Percentiles rank a stretch among this genome's conserved stretches.
phyloP scores from a whole-genome alignment of 1,140 invertebrate genomes.

The Drosophila santomea region DNA sequence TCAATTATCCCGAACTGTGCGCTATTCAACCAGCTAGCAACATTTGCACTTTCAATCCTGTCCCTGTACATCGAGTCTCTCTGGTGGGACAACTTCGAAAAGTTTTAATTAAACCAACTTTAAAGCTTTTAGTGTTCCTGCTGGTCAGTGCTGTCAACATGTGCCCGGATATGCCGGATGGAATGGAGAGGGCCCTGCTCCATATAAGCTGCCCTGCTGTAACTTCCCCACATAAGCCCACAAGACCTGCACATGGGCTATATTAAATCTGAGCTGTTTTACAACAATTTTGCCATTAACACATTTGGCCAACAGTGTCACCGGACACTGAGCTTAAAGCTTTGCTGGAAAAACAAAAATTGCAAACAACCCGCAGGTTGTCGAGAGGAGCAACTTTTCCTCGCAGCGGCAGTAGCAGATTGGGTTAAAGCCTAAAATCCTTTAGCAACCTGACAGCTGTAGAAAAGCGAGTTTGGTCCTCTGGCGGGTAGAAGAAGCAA shows the following conservation, averaged over 20 bases:
- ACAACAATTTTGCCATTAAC: constrained; percentile 68
- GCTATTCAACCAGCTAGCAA: constrained; percentile 1
- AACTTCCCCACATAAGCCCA: not conserved
- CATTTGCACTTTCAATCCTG: constrained; percentile 22
- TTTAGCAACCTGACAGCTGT: constrained; percentile 58
- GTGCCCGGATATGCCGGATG: constrained; percentile 20
- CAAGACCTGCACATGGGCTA: constrained; percentile 15
- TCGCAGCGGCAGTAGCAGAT: constrained; percentile 22
- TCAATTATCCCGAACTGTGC: constrained; percentile 30
- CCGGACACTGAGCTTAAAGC: constrained; percentile 45
- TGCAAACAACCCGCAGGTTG: constrained; percentile 30
- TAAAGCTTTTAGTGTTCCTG: constrained; percentile 65
- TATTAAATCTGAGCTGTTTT: constrained; percentile 61
- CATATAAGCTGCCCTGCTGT: not conserved
- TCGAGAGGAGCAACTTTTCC: constrained; percentile 41
- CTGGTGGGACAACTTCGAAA: constrained; percentile 42
- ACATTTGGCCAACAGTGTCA: constrained; percentile 55
- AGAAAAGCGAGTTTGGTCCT: constrained; percentile 4
- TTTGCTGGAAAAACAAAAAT: constrained; percentile 7
- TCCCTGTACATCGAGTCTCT: constrained; percentile 16
- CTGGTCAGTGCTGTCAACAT: constrained; percentile 59
- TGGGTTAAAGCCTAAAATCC: constrained; percentile 71
- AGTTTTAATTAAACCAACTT: constrained; percentile 79
- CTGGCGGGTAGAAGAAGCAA: not conserved
- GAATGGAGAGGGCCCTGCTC: constrained; percentile 25